Conservation (phyloP, 2,113 vertebrate species). For the Ibidorhyncha struthersii region DNA sequence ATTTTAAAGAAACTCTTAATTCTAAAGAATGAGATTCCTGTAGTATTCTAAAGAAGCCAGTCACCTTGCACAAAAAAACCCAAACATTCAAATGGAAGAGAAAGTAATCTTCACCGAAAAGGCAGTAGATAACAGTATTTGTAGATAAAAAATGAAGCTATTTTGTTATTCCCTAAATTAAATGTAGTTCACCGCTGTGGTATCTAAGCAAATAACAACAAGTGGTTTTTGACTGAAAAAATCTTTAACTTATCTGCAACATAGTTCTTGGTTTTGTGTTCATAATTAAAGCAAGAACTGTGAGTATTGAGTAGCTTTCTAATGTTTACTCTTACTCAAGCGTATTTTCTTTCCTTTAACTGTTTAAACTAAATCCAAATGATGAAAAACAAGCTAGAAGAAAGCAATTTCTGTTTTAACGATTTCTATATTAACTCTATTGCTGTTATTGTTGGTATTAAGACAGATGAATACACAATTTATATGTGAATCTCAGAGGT, state of each 20-base stretch:
- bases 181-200: background rate
- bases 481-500: background rate
- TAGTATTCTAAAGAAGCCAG: background rate
- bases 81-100: background rate
- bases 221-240: background rate
- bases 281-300: background rate
- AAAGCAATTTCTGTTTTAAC: background rate
- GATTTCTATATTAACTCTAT: background rate
- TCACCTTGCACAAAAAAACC: background rate
- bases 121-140: background rate
- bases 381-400: background rate
- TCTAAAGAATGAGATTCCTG: background rate
- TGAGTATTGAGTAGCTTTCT: background rate
- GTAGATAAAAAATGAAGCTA: background rate
- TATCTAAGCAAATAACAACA: background rate
- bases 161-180: background rate
- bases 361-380: background rate
- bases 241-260: background rate
- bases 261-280: background rate
- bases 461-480: background rate
- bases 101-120: background rate
- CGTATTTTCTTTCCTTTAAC: background rate
- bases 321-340: background rate
- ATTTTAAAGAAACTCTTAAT: background rate
- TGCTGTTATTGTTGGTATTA: background rate